Evolutionary conservation across 2,888 invertebrate species (phyloP), one percentile per base, ranked within the genome.

Genomic region (Cerastis rubricosa): DNA sequence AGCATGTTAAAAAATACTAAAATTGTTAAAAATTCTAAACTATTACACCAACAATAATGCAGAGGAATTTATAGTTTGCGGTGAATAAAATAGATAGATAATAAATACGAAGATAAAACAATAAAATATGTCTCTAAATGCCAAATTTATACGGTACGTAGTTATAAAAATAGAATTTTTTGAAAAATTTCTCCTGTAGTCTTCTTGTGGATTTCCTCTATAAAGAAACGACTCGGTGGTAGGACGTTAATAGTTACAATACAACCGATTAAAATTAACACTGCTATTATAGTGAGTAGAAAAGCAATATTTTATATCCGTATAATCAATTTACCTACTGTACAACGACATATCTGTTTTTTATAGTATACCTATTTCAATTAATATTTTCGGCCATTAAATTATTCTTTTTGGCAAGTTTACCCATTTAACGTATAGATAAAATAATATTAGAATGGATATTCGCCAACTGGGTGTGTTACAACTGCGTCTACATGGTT

Each of bases 311-410:
- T 94, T 94, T 93, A 93, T 94, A 94, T 91, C 93, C 91, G 81
- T 94, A 90, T 94, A 93, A 92, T 92, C 91, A 91, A 85, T 92
- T 91, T 91, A 92, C 92, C 90, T 91, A 92, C 92, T 93, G 90
- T 94, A 93, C 94, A 93, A 95, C 90, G 93, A 96, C 96, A 96
- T 96, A 96, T 96, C 96, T 92, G 93, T 93, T 95, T 95, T 94
- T 94, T 93, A 94, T 92, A 94, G 88, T 91, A 89, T 93, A 93
- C 92, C 91, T 93, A 92, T 93, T 92, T 90, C 91, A 92, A 91
- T 86, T 88, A 91, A 90, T 84, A 81, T 88, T 89, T 91, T 92
- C 89, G 88, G 90, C 89, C 90, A 90, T 88, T 88, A 88, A 89
- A 90, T 85, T 91, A 90, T 91, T 92, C 88, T 89, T 92, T 93